phyloP scores from a whole-genome alignment of 1,140 invertebrate species.

The Musca vetustissima region DNA sequence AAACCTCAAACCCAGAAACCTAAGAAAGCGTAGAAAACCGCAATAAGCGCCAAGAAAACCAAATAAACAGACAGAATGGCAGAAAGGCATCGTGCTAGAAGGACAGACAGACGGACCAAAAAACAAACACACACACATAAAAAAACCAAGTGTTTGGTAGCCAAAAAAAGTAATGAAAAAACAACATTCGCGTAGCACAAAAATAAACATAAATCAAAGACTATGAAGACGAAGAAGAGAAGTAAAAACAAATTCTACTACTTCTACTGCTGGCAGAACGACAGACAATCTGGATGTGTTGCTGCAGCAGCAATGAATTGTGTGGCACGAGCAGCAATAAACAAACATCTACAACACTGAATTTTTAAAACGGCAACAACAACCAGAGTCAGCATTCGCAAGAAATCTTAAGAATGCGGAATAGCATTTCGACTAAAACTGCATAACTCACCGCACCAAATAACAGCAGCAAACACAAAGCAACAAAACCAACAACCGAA shows the following conservation, averaged over 20 bases:
- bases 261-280: neutral
- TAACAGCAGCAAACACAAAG: no score
- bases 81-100: neutral
- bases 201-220: neutral
- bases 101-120: no score
- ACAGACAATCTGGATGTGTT: no score
- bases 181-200: constrained; percentile 12
- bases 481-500: no score
- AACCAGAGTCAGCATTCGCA: neutral
- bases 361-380: no score
- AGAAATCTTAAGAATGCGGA: constrained; percentile 23
- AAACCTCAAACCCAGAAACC: neutral
- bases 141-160: no score
- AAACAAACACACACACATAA: no score
- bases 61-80: constrained; percentile 8
- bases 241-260: no score
- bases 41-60: constrained; percentile 2
- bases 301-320: no score
- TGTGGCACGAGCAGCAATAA: no score
- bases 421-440: constrained; percentile 3
- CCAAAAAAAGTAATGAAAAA: no score
- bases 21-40: neutral
- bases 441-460: neutral
- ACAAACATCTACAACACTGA: neutral
- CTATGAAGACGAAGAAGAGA: neutral